Conservation (phyloP, 2,797 vertebrate species). For the Peromyscus eremicus region DNA sequence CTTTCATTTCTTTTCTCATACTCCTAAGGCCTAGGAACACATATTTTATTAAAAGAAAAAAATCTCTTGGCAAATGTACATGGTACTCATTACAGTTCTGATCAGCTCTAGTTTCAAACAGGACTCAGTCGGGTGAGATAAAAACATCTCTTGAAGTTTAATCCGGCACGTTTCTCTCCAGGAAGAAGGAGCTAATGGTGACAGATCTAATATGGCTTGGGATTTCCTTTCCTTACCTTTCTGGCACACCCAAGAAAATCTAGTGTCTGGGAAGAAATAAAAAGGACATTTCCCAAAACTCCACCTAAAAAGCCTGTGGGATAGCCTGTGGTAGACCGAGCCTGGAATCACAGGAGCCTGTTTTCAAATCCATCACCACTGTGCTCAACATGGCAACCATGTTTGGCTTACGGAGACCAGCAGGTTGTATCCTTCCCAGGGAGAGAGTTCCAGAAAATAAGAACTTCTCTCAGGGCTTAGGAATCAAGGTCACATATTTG, state of each 20-base stretch:
- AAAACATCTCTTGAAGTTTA: background rate
- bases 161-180: conserved; percentile 22
- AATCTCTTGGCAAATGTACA: background rate
- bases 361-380: conserved; percentile 43
- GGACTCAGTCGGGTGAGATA: background rate
- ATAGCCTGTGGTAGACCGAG: background rate
- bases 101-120: conserved; percentile 18
- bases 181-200: conserved; percentile 20
- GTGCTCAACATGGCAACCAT: conserved; percentile 42
- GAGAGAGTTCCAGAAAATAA: conserved; percentile 52
- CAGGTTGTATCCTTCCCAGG: conserved; percentile 27
- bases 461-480: background rate
- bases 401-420: conserved; percentile 59
- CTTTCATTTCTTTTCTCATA: background rate
- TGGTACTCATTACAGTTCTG: background rate
- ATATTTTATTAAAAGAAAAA: background rate
- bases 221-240: conserved; percentile 28
- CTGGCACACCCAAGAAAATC: conserved; percentile 33
- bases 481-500: conserved; percentile 11
- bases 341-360: conserved; percentile 31
- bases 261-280: conserved; percentile 45
- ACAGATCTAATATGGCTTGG: background rate
- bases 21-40: background rate
- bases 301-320: conserved; percentile 33
- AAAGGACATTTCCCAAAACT: conserved; percentile 58